A percentile compares a stretch with the other conserved stretches of the same genome.
Conservation (phyloP, 2,888 invertebrate genomes). For the Liopterus haemorrhoidalis region DNA sequence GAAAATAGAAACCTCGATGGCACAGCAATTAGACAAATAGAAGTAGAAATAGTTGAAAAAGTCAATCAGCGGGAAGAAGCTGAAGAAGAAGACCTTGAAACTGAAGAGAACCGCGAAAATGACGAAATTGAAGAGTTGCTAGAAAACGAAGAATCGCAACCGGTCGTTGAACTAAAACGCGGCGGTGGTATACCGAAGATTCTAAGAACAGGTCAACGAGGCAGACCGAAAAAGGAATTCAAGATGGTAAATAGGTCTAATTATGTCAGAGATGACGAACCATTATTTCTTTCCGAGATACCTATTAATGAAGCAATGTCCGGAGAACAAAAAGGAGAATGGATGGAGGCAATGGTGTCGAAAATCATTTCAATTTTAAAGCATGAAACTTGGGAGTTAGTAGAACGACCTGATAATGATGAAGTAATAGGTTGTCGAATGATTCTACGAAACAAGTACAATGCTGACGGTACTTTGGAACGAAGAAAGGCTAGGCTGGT, state of each 20-base stretch:
- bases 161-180: background rate
- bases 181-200: background rate
- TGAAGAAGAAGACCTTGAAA: too few species aligned
- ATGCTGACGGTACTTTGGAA: background rate
- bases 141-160: background rate
- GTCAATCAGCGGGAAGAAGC: too few species aligned
- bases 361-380: background rate
- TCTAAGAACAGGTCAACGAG: background rate
- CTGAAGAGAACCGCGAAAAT: background rate
- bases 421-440: background rate
- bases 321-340: background rate
- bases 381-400: background rate
- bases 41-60: too few species aligned
- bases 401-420: background rate
- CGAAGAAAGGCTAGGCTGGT: constrained; percentile 26
- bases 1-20: too few species aligned
- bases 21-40: too few species aligned
- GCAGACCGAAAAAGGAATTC: background rate
- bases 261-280: background rate
- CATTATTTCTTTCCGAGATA: background rate
- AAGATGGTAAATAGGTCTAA: background rate
- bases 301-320: background rate
- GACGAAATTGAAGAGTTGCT: background rate
- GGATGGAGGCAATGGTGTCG: background rate
- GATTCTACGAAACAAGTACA: background rate